Conservation (phyloP, 2,888 invertebrate species). For the Cataglyphis livida region DNA sequence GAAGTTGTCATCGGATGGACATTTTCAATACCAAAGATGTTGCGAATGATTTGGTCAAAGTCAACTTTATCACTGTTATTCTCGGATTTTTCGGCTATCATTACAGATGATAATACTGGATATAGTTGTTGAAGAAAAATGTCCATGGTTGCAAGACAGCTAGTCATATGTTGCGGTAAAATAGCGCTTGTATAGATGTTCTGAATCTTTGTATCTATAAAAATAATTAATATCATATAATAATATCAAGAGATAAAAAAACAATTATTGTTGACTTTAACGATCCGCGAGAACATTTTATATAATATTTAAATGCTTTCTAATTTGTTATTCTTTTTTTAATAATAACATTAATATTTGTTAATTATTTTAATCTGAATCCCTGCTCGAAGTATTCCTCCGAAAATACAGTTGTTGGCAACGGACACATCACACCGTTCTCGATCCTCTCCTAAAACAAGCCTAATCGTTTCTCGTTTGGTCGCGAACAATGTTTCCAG, state of each 20-base stretch:
- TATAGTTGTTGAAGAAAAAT: slow-evolving; percentile 95
- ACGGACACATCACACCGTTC: slow-evolving; percentile 94
- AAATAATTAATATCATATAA: background rate
- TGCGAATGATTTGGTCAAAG: slow-evolving; percentile 93
- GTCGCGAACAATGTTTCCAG: slow-evolving; percentile 96
- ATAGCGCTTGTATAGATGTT: slow-evolving; percentile 96
- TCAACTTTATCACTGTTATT: slow-evolving; percentile 87
- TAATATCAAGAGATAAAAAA: background rate
- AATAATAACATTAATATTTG: too few species aligned
- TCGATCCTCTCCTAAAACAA: slow-evolving; percentile 95
- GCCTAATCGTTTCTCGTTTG: slow-evolving; percentile 91
- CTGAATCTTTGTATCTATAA: slow-evolving; percentile 91
- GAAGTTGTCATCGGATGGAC: slow-evolving; percentile 90
- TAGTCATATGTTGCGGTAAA: slow-evolving; percentile 97
- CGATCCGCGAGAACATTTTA: too few species aligned
- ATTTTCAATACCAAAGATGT: slow-evolving; percentile 96
- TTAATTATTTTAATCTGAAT: slow-evolving; percentile 88
- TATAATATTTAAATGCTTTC: too few species aligned
- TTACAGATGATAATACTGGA: slow-evolving; percentile 93
- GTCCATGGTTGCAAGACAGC: slow-evolving; percentile 96
- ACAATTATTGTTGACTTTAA: background rate
- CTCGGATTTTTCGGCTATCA: slow-evolving; percentile 93
- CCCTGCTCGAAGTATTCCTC: slow-evolving; percentile 96
- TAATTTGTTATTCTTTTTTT: background rate
- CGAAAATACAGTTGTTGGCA: slow-evolving; percentile 95